Evolutionary conservation across 23 tunicate species (phyloP), one percentile per base, ranked within the genome.

Genomic region (Botrylloides violaceus): DNA sequence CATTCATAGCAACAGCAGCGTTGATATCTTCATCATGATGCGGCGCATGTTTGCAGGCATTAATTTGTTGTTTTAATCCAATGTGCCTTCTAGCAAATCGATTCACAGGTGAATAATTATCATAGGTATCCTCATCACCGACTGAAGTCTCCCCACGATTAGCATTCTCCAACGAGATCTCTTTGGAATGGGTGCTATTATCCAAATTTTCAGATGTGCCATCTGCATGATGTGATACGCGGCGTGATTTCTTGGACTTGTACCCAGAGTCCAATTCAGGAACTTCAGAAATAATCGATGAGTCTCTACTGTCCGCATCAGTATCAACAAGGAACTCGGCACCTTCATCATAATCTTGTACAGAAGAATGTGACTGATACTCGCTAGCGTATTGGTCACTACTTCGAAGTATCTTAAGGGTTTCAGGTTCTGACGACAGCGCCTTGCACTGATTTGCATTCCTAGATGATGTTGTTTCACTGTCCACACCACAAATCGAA

Each of bases 31-130:
- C 24, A n/a, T n/a, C n/a, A n/a, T n/a, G n/a, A n/a, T n/a, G n/a
- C n/a, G n/a, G n/a, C 9, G 53, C 53, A 2, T 53, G 75, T 70
- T 87, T 87, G 71, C 84, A 85, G 24, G 38, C 49, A 22, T 76
- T 71, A 2, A 43, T 55, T 24, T 80, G 78, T 38, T 39, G 48
- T 55, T 70, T 61, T 58, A 68, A 43, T 1, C 74, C 74, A 43
- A 68, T 68, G 7, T 43, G 56, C 12, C 74, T 35, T 19, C 74
- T 24, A 4, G 26, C 30, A 23, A 4, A 39, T 20, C 56, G 56
- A 28, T 27, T 68, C 31, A 18, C 27, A 27, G 37, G 24, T 43
- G 49, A 2, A 19, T 32, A 0, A 24, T 6, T 22, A 23, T 64
- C 70, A 1, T 24, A 24, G 15, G 27, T 0, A 64, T 64, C 70